Base-by-base conservation (phyloP, 2,888 invertebrate genomes). In the Diplolepis rosae region DNA sequence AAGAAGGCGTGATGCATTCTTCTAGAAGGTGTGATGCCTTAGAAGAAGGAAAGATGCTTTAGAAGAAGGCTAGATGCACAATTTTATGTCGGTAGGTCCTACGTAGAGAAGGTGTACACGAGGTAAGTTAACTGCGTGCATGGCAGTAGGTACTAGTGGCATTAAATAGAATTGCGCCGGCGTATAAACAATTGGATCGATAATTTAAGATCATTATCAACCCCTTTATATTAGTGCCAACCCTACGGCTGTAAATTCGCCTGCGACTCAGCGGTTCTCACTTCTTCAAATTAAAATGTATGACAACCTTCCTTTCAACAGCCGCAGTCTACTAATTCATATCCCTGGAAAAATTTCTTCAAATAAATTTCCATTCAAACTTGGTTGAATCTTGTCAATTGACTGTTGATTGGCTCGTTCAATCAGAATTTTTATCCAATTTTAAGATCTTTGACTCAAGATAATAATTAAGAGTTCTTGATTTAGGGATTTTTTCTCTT, bases 131-230 rank as follows among this genome's bases (percentile, higher is more conserved):
- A 73, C 72, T 73, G 73, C 73, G 76, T 72, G 70, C 74, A 71
- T 69, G 71, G 76, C 68, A 73, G 73, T 71, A 72, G 73, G 73
- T 67, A 74, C 78, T 73, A 80, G 79, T 75, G 79, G 80, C 78
- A 86, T 87, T 84, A 86, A 86, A 82, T 83, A 84, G 83, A 84
- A 86, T 86, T 82, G 86, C 84, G 83, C 84, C 83, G 83, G 84
- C 86, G 84, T 87, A 86, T 86, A 87, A 88, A 87, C 87, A 87
- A 88, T 88, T 84, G 86, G 87, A 87, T 88, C 88, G 83, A 88
- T 88, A 88, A 86, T 88, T 87, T 84, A 81, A 85, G 88, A 88
- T 88, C 83, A 83, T 88, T 87, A 88, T 88, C 88, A 86, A 77
- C 83, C 83, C 84, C 82, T 83, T 85, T 84, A 83, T 84, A 86